phyloP scores from a whole-genome alignment of 2,888 invertebrate genomes.

The Chirona hameri region DNA sequence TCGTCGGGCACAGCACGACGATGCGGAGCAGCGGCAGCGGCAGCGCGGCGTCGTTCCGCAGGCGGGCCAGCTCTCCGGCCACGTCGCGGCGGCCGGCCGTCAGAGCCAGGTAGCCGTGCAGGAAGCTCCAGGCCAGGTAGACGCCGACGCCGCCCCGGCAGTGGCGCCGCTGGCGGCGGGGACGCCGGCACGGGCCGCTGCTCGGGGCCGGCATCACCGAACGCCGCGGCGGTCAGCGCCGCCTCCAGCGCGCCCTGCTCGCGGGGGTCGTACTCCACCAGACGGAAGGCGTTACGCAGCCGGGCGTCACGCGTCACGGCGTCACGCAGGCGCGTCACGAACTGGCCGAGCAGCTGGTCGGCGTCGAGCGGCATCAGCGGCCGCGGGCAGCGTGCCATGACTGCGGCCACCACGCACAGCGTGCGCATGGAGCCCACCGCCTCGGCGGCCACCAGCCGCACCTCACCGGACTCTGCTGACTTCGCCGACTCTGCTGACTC shows the following conservation, averaged over 20 bases:
- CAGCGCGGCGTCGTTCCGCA: too few relatives aligned
- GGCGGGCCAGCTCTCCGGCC: neutral
- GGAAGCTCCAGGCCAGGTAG: conserved; percentile 3
- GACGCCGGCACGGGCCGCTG: too few relatives aligned
- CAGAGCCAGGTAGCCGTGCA: neutral
- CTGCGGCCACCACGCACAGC: neutral
- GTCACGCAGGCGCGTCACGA: neutral
- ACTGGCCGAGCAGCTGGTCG: neutral
- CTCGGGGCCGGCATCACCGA: too few relatives aligned
- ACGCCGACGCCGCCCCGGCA: neutral
- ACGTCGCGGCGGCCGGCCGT: neutral
- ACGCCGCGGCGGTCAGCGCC: neutral
- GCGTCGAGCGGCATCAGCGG: neutral
- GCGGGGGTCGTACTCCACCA: neutral
- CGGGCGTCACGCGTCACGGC: neutral
- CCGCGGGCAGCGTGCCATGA: neutral
- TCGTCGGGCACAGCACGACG: neutral
- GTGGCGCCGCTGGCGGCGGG: neutral
- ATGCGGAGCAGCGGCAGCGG: neutral
- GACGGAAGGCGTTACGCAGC: neutral
- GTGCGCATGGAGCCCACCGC: neutral
- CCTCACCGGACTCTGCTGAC: too few relatives aligned
- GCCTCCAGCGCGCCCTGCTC: neutral
- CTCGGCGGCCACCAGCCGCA: neutral
- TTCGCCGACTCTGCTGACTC: neutral